Conservation (phyloP, 2,113 vertebrate species). For the Gambusia affinis region DNA sequence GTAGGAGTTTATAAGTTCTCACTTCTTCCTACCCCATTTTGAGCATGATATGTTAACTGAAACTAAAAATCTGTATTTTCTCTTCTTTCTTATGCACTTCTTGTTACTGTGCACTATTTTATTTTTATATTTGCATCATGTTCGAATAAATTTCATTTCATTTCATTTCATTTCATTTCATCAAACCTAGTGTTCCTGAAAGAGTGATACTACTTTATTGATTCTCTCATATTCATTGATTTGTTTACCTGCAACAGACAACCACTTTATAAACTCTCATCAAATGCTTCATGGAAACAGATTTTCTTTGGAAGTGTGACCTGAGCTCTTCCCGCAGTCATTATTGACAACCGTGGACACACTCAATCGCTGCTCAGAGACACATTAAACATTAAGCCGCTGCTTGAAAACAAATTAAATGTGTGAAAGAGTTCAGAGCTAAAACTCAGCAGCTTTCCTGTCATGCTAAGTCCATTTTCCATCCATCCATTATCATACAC, state of each 20-base stretch:
- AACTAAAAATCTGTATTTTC: too few species aligned
- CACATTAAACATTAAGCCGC: conserved; percentile 17
- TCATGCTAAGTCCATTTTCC: too few species aligned
- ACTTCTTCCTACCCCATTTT: too few species aligned
- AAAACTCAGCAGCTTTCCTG: not conserved
- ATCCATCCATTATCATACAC: too few species aligned
- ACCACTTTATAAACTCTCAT: conserved; percentile 54
- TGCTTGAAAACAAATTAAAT: conserved; percentile 45
- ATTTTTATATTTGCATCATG: too few species aligned
- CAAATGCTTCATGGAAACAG: conserved; percentile 53
- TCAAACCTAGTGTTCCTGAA: conserved; percentile 6
- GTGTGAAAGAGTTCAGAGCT: not conserved
- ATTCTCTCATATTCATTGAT: conserved; percentile 56
- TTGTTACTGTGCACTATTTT: too few species aligned
- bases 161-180: too few species aligned
- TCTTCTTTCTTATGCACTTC: too few species aligned
- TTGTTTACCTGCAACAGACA: conserved; percentile 47
- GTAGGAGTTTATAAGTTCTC: too few species aligned
- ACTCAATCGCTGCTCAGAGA: conserved; percentile 49
- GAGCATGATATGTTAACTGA: too few species aligned
- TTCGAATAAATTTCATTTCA: too few species aligned
- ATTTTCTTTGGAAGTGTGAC: conserved; percentile 51
- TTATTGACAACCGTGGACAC: conserved; percentile 25
- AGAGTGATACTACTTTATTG: conserved; percentile 24
- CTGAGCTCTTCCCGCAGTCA: conserved; percentile 44